phyloP scores from a whole-genome alignment of 2,888 invertebrate species.

The Frankliniella fusca region DNA sequence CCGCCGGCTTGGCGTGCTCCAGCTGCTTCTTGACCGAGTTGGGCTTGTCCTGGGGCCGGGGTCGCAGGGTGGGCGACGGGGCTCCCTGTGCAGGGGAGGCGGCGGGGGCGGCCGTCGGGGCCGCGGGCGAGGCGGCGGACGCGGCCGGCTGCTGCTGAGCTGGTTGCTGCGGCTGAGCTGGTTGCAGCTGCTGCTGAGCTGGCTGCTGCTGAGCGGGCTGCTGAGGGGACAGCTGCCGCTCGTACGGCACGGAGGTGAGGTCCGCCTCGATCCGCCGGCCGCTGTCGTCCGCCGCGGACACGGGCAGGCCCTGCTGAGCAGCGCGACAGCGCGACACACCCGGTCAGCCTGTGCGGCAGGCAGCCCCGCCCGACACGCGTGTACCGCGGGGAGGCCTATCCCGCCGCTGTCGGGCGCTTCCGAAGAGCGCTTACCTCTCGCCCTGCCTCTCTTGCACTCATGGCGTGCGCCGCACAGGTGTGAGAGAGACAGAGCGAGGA shows the following conservation, averaged over 20 bases:
- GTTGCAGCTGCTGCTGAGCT: conserved; percentile 27
- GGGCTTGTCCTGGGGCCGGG: conserved; percentile 20
- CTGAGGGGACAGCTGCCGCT: neutral
- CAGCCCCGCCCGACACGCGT: neutral
- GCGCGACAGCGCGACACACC: neutral
- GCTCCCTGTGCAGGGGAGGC: conserved; percentile 36
- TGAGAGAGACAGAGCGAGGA: no score
- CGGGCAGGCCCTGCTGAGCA: neutral
- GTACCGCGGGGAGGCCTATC: neutral
- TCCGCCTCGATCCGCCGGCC: neutral
- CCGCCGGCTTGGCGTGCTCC: neutral
- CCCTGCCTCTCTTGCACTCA: no score
- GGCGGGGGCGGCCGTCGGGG: conserved; percentile 32
- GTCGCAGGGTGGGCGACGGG: conserved; percentile 35
- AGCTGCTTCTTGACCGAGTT: conserved; percentile 30
- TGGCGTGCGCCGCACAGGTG: no score
- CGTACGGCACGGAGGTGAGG: neutral
- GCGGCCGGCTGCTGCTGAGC: neutral
- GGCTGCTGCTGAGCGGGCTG: conserved; percentile 33
- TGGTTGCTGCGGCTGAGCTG: conserved; percentile 28
- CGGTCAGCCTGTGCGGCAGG: neutral
- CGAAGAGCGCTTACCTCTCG: neutral
- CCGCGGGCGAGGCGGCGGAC: neutral
- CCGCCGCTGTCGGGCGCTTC: neutral
- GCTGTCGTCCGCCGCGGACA: neutral